Evolutionary conservation across 2,113 vertebrate species (phyloP), one percentile per base, ranked within the genome.

Genomic region (Cepphus grylle): DNA sequence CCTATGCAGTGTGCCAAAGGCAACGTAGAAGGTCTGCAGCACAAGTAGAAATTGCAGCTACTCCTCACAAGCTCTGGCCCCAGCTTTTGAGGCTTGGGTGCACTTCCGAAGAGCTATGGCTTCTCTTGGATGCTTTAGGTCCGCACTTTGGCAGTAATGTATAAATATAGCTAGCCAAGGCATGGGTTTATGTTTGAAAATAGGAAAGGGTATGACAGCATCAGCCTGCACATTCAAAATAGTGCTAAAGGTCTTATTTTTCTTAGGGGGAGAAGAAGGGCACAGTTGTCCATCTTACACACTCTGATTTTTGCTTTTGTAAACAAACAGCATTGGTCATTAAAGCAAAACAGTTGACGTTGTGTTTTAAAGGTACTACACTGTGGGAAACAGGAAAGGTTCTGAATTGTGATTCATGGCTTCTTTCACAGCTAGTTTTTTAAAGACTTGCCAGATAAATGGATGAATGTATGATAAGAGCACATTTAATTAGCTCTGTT

Each of bases 401-500:
- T 86, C 61, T 90, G 78, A 87, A 66, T 87, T 87, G 43, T 2
- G 0, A 87, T 62, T 76, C 62, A 34, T 70, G 42, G 29, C 74
- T 90, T 93, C 90, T 94, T 72, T 87, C 86, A 86, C 74, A 80
- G 67, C 67, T 77, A 58, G 38, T 95, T 94, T 94, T 96, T 93
- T 94, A 59, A 96, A 95, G 89, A 49, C 87, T 63, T 90, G 42
- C 72, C 76, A 74, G 86, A 86, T 86, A 96, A 95, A 86, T 86
- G 88, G 61, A 84, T n/a, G 94, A 88, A 93, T 86, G 55, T 79
- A 67, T 92, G 63, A 81, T 90, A 96, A 95, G n/a, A 88, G 52
- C 72, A 53, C 80, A 74, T 94, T 96, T 94, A 97, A 97, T 97
- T 96, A 96, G 71, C 42, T 88, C 67, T 71, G 45, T 86, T 96